Percentiles rank a stretch among this genome's conserved stretches.
phyloP scores from a whole-genome alignment of 2,113 vertebrate genomes.

The Pterocles gutturalis region DNA sequence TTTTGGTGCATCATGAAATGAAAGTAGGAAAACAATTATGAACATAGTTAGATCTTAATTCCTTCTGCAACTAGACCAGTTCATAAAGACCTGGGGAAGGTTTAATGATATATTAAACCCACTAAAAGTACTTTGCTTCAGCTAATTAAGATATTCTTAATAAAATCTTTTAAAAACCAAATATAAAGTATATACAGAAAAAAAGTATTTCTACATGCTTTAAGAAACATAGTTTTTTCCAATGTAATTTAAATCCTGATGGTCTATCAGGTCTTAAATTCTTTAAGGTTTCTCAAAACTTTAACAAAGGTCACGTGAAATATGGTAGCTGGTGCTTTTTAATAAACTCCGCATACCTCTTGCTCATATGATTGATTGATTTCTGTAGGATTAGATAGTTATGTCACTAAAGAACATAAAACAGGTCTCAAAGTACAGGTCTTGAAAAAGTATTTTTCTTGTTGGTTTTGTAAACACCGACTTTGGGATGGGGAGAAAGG shows the following conservation, averaged over 20 bases:
- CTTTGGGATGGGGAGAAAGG: neutral
- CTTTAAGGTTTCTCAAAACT: neutral
- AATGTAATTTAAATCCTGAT: neutral
- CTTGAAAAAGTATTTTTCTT: neutral
- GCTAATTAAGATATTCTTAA: neutral
- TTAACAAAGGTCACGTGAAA: neutral
- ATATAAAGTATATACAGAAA: neutral
- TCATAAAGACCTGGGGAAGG: neutral
- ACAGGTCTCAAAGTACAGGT: neutral
- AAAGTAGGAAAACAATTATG: fast-evolving
- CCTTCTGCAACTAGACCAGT: neutral
- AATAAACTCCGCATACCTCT: neutral
- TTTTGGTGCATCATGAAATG: neutral
- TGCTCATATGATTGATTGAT: neutral
- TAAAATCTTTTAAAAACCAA: neutral
- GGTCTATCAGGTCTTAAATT: neutral
- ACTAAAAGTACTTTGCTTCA: neutral
- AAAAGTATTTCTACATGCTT: neutral
- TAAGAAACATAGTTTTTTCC: neutral
- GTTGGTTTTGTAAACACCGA: neutral
- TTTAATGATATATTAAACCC: neutral
- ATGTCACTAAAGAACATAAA: neutral
- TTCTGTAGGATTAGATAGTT: neutral
- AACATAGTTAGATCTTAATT: neutral
- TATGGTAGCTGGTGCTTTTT: neutral